Percentiles rank a stretch among this genome's conserved stretches.
Conservation (phyloP, 2,797 vertebrate genomes). For the Platyrinchus mystaceus region DNA sequence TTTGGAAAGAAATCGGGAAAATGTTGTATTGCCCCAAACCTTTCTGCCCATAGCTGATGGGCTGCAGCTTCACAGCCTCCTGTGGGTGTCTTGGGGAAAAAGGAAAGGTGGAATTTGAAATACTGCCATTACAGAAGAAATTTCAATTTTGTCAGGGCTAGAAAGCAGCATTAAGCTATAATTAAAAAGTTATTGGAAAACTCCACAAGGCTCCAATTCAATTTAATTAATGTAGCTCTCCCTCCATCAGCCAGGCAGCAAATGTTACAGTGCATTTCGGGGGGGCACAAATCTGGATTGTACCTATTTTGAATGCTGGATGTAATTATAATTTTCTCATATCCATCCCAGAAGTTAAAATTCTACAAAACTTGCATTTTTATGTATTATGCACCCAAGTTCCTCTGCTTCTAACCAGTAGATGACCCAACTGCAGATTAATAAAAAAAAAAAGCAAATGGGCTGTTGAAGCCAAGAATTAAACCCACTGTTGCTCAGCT, state of each 20-base stretch:
- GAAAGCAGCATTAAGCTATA: slow-evolving; percentile 35
- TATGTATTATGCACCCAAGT: not conserved
- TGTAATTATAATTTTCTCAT: not conserved
- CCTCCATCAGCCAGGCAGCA: not conserved
- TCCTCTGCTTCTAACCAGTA: not conserved
- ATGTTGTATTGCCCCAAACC: not conserved
- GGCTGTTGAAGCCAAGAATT: not conserved
- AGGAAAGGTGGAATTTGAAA: not conserved
- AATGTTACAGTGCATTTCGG: not conserved
- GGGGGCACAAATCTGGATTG: not conserved
- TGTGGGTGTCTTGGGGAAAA: not conserved
- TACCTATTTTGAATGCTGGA: not conserved
- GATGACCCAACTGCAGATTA: not conserved
- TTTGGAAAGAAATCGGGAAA: not conserved
- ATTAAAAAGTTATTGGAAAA: slow-evolving; percentile 50
- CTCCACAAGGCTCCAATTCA: slow-evolving; percentile 19
- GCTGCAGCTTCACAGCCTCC: not conserved
- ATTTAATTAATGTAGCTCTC: slow-evolving; percentile 55
- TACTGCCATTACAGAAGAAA: not conserved
- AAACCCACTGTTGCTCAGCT: not conserved
- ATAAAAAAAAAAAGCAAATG: not conserved
- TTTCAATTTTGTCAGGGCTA: slow-evolving; percentile 28
- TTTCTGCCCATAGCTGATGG: not conserved
- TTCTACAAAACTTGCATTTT: not conserved
- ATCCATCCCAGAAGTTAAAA: not conserved